Conservation (phyloP, 1,140 invertebrate genomes). For the Thaumatotibia leucotreta region DNA sequence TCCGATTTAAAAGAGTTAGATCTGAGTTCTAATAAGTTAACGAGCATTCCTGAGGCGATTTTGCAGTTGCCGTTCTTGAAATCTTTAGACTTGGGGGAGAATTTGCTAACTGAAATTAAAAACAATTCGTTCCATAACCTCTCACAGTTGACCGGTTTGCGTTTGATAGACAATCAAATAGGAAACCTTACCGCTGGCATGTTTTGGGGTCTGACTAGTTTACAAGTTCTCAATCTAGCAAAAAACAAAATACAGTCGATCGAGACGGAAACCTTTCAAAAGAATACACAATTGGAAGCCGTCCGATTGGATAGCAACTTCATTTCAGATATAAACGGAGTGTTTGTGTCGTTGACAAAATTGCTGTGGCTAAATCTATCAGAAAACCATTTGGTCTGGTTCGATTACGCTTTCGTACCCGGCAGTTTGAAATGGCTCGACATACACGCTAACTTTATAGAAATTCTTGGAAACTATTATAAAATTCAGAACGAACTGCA, state of each 20-base stretch:
- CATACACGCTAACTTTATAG: slow-evolving; percentile 88
- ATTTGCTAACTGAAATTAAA: slow-evolving; percentile 84
- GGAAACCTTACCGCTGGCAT: slow-evolving; percentile 84
- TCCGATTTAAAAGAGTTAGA: slow-evolving; percentile 88
- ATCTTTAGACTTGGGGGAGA: slow-evolving; percentile 89
- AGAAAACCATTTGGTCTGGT: slow-evolving; percentile 88
- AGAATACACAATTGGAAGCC: slow-evolving; percentile 86
- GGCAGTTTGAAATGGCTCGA: slow-evolving; percentile 88
- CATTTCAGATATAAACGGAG: slow-evolving; percentile 85
- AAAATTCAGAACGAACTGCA: slow-evolving; percentile 79
- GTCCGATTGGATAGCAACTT: slow-evolving; percentile 88
- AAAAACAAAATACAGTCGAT: slow-evolving; percentile 87
- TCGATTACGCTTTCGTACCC: slow-evolving; percentile 89
- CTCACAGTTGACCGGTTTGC: slow-evolving; percentile 85
- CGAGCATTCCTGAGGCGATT: slow-evolving; percentile 84
- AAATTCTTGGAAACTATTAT: slow-evolving; percentile 85
- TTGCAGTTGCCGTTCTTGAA: slow-evolving; percentile 85
- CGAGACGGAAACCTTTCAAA: slow-evolving; percentile 85
- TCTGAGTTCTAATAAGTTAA: slow-evolving; percentile 88
- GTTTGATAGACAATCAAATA: slow-evolving; percentile 89
- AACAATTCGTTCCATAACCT: slow-evolving; percentile 86
- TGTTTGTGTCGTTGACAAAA: slow-evolving; percentile 85
- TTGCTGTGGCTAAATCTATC: slow-evolving; percentile 90
- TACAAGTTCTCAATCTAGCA: slow-evolving; percentile 89
- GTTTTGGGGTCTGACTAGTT: slow-evolving; percentile 82